A percentile compares a stretch with the other conserved stretches of the same genome.
phyloP scores from a whole-genome alignment of 2,113 vertebrate genomes.

The Greenwoodochromis staneri region DNA sequence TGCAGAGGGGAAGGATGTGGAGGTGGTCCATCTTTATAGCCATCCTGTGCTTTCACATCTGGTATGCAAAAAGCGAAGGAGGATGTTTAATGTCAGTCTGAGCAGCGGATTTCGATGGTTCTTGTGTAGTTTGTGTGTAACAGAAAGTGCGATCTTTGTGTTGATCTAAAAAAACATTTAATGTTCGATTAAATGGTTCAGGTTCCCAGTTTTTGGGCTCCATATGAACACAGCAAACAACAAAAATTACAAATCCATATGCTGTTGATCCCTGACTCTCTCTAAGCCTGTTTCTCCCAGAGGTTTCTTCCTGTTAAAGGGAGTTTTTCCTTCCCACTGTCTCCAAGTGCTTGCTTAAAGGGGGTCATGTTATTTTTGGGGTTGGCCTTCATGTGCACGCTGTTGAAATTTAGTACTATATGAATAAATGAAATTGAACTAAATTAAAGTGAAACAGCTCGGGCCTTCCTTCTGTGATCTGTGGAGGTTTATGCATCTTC shows the following conservation, averaged over 20 bases:
- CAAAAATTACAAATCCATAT: not conserved
- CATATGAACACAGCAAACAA: not conserved
- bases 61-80: not conserved
- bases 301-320: not conserved
- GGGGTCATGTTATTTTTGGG: not conserved
- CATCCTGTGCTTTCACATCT: not conserved
- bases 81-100: not conserved
- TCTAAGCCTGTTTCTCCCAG: not conserved
- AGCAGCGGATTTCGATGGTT: not conserved
- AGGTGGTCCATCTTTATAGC: not conserved
- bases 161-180: not conserved
- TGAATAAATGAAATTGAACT: not conserved
- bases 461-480: not conserved
- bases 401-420: not conserved
- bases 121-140: not conserved
- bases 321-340: not conserved
- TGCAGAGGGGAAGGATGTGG: not conserved
- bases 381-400: not conserved
- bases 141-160: accelerated
- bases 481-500: not conserved
- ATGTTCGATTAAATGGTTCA: not conserved
- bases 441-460: not conserved
- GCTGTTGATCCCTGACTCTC: not conserved
- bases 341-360: not conserved
- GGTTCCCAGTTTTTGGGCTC: not conserved